Conservation (phyloP, 2,888 invertebrate genomes). For the Drepanosiphum platanoidis region DNA sequence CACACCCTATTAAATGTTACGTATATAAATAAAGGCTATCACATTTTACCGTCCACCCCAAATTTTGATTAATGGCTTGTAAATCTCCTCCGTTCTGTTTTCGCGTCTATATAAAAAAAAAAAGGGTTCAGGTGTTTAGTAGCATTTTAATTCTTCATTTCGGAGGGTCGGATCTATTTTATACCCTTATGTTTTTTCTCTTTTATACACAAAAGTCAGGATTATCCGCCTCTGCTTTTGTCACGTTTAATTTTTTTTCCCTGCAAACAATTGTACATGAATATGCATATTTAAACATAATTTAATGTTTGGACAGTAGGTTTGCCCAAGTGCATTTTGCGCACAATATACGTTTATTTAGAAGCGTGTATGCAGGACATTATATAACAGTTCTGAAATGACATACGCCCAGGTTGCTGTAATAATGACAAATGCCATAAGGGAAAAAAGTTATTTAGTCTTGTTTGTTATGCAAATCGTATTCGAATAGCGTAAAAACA, state of each 20-base stretch:
- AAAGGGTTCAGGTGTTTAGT: slow-evolving; percentile 54
- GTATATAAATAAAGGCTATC: slow-evolving; percentile 39
- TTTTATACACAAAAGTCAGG: slow-evolving; percentile 47
- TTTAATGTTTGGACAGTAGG: slow-evolving; percentile 43
- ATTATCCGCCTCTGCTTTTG: slow-evolving; percentile 40
- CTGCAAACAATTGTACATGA: slow-evolving; percentile 20
- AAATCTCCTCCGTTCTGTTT: slow-evolving; percentile 47
- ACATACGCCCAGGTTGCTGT: slow-evolving; percentile 24
- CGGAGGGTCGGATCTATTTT: slow-evolving; percentile 31
- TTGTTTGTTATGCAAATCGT: slow-evolving; percentile 57
- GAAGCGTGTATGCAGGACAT: slow-evolving; percentile 9
- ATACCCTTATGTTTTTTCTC: slow-evolving; percentile 20
- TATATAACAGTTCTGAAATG: slow-evolving; percentile 10
- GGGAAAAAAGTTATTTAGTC: slow-evolving; percentile 32
- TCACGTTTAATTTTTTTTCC: slow-evolving; percentile 51
- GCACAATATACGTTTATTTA: slow-evolving; percentile 30
- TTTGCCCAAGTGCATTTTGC: slow-evolving; percentile 54
- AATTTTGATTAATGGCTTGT: slow-evolving; percentile 55
- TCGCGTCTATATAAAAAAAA: slow-evolving; percentile 20
- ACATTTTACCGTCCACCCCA: slow-evolving; percentile 31
- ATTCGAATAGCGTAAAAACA: slow-evolving; percentile 3
- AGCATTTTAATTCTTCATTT: slow-evolving; percentile 41
- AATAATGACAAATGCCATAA: slow-evolving; percentile 20
- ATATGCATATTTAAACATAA: slow-evolving; percentile 46
- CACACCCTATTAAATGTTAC: slow-evolving; percentile 46